Percentiles rank a stretch among this genome's conserved stretches.
phyloP scores from a whole-genome alignment of 2,888 invertebrate genomes.

The Catocala nupta region DNA sequence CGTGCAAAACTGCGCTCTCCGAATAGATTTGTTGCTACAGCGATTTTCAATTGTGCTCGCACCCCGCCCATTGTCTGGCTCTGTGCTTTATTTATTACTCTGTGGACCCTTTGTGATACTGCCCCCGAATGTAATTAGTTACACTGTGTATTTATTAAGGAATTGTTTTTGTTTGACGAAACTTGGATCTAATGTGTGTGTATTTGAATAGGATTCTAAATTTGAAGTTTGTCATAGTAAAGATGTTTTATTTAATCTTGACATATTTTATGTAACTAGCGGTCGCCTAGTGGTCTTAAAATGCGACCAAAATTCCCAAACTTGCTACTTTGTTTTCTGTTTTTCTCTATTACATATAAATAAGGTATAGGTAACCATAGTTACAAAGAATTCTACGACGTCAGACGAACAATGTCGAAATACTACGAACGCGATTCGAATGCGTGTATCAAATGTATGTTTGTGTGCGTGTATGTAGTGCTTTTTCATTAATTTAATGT shows the following conservation, averaged over 20 bases:
- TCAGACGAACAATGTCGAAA: too few species aligned
- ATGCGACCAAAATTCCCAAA: too few species aligned
- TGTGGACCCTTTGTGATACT: conserved; percentile 38
- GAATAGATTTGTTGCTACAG: conserved; percentile 54
- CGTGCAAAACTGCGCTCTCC: conserved; percentile 45
- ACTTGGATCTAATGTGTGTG: neutral
- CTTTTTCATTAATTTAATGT: too few species aligned
- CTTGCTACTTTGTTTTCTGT: too few species aligned
- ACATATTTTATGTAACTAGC: neutral
- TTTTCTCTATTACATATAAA: too few species aligned
- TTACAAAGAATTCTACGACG: too few species aligned
- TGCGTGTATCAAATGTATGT: too few species aligned
- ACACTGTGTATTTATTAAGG: conserved; percentile 10
- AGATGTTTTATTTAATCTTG: neutral
- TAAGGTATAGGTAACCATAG: too few species aligned
- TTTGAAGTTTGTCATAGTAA: neutral
- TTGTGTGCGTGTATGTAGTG: too few species aligned
- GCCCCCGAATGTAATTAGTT: conserved; percentile 35
- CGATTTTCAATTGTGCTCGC: conserved; percentile 53
- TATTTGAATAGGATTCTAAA: neutral
- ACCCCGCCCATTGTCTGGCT: conserved; percentile 41
- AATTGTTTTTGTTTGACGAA: conserved; percentile 16
- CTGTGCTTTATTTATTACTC: conserved; percentile 46
- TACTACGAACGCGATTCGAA: too few species aligned
- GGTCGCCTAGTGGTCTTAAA: too few species aligned